Percentiles rank a stretch among this genome's conserved stretches.
Evolutionary conservation across 2,113 vertebrate species (phyloP).

Genomic region (Zapornia atra): DNA sequence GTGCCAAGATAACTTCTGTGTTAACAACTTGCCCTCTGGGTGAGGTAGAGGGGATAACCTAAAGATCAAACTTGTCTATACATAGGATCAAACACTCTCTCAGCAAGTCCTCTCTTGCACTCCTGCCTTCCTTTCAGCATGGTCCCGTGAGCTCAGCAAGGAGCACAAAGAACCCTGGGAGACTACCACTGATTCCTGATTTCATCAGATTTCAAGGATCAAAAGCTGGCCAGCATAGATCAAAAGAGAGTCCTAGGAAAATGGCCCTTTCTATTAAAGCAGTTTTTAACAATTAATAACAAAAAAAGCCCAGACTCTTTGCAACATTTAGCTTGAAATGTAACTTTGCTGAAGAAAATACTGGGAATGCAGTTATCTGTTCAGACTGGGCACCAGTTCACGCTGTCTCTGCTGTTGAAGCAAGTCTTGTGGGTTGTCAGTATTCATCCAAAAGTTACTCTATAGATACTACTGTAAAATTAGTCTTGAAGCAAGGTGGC

Average conservation of each 20-base stretch:
- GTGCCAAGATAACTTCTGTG: neutral
- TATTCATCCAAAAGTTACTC: neutral
- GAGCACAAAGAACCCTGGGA: neutral
- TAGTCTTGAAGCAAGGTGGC: conserved; percentile 47
- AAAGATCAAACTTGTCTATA: neutral
- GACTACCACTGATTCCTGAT: neutral
- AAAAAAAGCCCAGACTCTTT: neutral
- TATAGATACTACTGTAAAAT: neutral
- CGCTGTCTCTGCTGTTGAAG: neutral
- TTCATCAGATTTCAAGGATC: neutral
- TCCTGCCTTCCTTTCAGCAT: neutral
- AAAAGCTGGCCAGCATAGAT: neutral
- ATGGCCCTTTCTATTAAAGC: neutral
- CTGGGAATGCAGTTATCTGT: neutral
- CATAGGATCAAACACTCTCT: neutral
- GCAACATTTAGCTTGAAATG: neutral
- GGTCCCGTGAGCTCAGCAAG: neutral
- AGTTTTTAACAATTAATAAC: neutral
- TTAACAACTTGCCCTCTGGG: neutral
- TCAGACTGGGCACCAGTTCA: neutral
- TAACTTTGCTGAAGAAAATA: neutral
- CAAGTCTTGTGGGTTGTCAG: neutral
- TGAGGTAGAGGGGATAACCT: neutral
- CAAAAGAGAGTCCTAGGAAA: neutral
- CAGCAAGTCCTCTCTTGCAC: neutral